Percentiles rank a stretch among this genome's conserved stretches.
Evolutionary conservation across 2,113 vertebrate species (phyloP).

Genomic region (Aramus guarauna): DNA sequence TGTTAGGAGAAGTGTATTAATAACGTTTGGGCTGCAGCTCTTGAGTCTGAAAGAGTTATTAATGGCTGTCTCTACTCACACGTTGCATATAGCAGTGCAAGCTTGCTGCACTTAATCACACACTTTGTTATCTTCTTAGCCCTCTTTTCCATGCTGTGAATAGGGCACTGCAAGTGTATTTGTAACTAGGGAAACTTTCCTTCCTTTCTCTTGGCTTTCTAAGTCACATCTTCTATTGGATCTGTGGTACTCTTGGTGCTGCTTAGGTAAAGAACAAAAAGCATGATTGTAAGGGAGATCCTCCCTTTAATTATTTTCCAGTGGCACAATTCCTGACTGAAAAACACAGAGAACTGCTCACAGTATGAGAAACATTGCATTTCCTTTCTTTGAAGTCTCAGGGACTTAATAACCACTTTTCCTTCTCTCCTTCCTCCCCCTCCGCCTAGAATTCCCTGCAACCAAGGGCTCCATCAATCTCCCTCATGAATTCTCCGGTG

Average conservation of each 20-base stretch:
- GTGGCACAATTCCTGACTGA: neutral
- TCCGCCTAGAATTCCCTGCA: neutral
- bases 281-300: neutral
- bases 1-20: neutral
- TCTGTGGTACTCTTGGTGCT: neutral
- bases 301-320: neutral
- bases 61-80: neutral
- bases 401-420: neutral
- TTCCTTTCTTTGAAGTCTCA: neutral
- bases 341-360: neutral
- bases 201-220: neutral
- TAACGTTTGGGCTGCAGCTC: neutral
- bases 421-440: neutral
- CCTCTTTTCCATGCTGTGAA: neutral
- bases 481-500: neutral
- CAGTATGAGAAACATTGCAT: neutral
- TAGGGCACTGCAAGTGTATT: neutral
- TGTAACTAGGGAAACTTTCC: neutral
- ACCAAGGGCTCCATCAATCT: accelerated
- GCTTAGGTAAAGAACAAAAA: neutral
- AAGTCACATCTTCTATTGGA: neutral
- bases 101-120: constrained; percentile 1
- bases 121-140: neutral
- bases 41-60: neutral
- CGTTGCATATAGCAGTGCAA: neutral